A percentile compares a stretch with the other conserved stretches of the same genome.
Evolutionary conservation across 2,888 invertebrate species (phyloP).

Genomic region (Brassicogethes aeneus): DNA sequence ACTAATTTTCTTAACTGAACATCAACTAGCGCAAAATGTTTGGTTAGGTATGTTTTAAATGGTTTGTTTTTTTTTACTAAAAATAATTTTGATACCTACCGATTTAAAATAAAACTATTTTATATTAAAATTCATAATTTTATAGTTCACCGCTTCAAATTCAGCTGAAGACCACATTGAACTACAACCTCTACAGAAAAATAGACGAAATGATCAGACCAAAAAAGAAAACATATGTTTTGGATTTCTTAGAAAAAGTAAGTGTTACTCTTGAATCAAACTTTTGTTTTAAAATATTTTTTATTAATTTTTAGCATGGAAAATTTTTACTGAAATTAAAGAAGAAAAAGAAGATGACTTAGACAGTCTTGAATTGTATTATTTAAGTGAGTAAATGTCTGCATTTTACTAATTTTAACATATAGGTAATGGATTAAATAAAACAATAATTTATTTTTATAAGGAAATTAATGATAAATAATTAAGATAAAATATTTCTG

Average conservation of each 20-base stretch:
- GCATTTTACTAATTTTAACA: too few species aligned
- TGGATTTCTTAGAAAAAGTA: constrained; percentile 14
- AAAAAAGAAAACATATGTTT: constrained; percentile 7
- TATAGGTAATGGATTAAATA: too few species aligned
- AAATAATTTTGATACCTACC: too few species aligned
- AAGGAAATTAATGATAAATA: too few species aligned
- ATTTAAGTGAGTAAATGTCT: constrained; percentile 30
- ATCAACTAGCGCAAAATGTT: too few species aligned
- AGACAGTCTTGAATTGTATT: constrained; percentile 29
- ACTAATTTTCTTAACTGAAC: too few species aligned
- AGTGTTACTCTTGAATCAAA: constrained; percentile 3
- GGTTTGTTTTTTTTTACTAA: too few species aligned
- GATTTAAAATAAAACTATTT: too few species aligned
- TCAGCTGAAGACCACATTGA: not conserved
- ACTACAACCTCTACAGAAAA: not conserved
- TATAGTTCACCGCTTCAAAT: not conserved
- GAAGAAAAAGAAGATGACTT: constrained; percentile 22
- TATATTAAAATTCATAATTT: too few species aligned
- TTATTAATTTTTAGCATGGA: constrained; percentile 22
- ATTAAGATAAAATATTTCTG: too few species aligned
- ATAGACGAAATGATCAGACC: not conserved
- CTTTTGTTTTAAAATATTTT: constrained; percentile 1
- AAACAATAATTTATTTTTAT: too few species aligned
- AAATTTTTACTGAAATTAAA: constrained; percentile 26
- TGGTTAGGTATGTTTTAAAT: too few species aligned